phyloP scores from a whole-genome alignment of 2,113 vertebrate species.

The Protomyctophum bolini region DNA sequence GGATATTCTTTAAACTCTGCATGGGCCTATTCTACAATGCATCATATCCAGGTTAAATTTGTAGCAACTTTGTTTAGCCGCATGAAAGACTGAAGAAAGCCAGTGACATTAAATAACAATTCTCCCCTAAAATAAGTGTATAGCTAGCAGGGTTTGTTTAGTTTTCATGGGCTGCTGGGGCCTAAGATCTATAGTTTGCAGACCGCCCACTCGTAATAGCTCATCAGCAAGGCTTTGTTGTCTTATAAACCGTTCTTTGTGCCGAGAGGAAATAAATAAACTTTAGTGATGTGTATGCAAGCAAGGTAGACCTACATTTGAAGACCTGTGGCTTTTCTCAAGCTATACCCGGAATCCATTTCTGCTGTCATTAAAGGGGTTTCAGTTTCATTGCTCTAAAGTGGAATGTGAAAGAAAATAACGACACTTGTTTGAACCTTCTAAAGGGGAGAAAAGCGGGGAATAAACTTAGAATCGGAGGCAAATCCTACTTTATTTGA shows the following conservation, averaged over 20 bases:
- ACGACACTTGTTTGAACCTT: neutral
- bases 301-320: conserved; percentile 12
- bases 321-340: neutral
- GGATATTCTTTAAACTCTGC: neutral
- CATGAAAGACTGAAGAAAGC: neutral
- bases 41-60: too few species aligned
- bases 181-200: conserved; percentile 16
- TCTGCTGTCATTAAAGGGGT: neutral
- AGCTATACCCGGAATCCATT: neutral
- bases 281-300: conserved; percentile 30
- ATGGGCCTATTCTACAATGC: too few species aligned
- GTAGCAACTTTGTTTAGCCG: too few species aligned
- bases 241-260: conserved; percentile 29
- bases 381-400: conserved; percentile 2
- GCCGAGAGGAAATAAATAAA: neutral
- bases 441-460: too few species aligned
- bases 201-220: conserved; percentile 14
- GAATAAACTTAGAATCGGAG: too few species aligned
- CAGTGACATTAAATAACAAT: neutral
- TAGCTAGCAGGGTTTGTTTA: conserved; percentile 34
- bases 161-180: neutral
- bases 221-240: conserved; percentile 41
- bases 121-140: neutral
- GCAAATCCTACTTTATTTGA: neutral
- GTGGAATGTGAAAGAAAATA: conserved; percentile 16